Percentiles rank a stretch among this genome's conserved stretches.
These are phyloP conservation scores for Ornithoptera alexandrae DNA, from an alignment of 2,888 invertebrate genomes.

Conservation along the genomic window DNA sequence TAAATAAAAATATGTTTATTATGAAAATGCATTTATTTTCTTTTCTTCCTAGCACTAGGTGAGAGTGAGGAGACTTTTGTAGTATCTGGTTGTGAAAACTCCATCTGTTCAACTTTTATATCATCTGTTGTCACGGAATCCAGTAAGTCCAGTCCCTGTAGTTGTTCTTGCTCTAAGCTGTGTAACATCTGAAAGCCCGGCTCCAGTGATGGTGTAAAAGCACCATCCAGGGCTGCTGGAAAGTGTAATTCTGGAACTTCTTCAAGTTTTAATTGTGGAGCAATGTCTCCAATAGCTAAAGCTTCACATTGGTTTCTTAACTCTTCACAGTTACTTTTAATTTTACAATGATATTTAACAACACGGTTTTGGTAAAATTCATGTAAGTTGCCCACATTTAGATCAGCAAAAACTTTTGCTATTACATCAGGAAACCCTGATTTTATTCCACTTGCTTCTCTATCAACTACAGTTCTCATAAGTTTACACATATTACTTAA, in stretches of 20 bases:
- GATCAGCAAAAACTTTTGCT: conserved; percentile 70
- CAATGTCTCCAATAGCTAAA: conserved; percentile 57
- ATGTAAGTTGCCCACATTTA: conserved; percentile 67
- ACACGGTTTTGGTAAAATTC: conserved; percentile 69
- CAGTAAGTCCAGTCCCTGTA: conserved; percentile 67
- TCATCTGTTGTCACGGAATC: conserved; percentile 66
- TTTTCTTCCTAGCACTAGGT: conserved; percentile 69
- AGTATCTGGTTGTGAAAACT: conserved; percentile 64
- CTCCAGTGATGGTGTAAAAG: conserved; percentile 80
- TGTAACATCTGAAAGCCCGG: conserved; percentile 84
- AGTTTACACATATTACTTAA: conserved; percentile 70
- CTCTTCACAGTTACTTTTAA: conserved; percentile 58
- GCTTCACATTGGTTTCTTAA: conserved; percentile 58
- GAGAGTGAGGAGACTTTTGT: conserved; percentile 58
- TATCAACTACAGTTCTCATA: conserved; percentile 64
- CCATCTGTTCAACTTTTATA: conserved; percentile 69
- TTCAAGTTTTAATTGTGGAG: conserved; percentile 67
- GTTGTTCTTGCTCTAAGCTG: conserved; percentile 81
- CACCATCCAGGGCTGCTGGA: conserved; percentile 72
- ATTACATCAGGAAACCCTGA: conserved; percentile 71
- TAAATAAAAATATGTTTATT: background rate
- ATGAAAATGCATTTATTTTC: conserved; percentile 51
- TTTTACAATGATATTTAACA: conserved; percentile 61
- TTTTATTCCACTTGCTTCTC: conserved; percentile 63
- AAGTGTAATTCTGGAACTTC: conserved; percentile 79